Evolutionary conservation across 2,888 invertebrate genomes (phyloP), one percentile per base, ranked within the genome.

Genomic region (Homarus gammarus): DNA sequence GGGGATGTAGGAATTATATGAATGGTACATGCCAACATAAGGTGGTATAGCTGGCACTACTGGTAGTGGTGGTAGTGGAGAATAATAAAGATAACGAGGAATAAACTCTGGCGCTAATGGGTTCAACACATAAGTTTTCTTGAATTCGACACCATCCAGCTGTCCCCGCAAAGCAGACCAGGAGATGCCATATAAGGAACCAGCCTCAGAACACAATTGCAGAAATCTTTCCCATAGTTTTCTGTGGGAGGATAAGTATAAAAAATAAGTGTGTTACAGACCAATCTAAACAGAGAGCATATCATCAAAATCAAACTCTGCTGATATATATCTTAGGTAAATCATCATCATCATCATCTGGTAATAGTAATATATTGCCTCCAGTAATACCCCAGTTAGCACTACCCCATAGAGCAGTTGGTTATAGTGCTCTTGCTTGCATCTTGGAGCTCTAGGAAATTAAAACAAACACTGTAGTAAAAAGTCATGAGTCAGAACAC

Each of bases 191-290:
- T 95, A 96, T 44, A 97, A 94, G 92, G 96, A 96, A 91, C 95
- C 95, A 93, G 96, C 96, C 93, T 96, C 95, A 93, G 96, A 95
- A 93, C 96, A 96, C 83, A 96, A 95, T 93, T 96, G 96, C 91
- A 97, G 95, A 93, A 96, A 97, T 84, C 96, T 95, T 93, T 97
- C 96, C 97, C 97, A 97, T 0, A 97, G 95, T 94, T 96, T 96
- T 92, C 96, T 95, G 93, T 44, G 93, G 68, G 31, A 72, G 10
- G 27, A 73, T 70, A 64, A 5, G 49, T 18, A 78, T 12, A 68
- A 77, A 31, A 38, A 70, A 38, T 49, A 56, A n/a, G n/a, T n/a
- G n/a, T n/a, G n/a, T n/a, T n/a, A n/a, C n/a, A n/a, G n/a, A n/a
- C n/a, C n/a, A n/a, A n/a, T n/a, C n/a, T n/a, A n/a, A n/a, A n/a